phyloP scores from a whole-genome alignment of 2,113 vertebrate genomes.

The Chaetorhynchus papuensis region DNA sequence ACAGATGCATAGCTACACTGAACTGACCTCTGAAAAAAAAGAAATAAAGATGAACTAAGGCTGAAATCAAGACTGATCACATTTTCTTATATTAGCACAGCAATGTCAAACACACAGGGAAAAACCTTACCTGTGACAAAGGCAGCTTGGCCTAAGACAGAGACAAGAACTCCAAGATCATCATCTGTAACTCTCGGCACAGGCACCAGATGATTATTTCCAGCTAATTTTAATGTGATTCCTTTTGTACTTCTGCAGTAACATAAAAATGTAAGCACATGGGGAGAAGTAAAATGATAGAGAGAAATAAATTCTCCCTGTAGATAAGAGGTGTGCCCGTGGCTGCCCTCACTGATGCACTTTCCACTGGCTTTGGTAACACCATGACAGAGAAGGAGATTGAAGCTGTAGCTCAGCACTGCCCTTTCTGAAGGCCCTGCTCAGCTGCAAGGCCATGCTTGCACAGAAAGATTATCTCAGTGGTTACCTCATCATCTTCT shows the following conservation, averaged over 20 bases:
- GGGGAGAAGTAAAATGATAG: background rate
- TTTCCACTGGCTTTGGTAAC: background rate
- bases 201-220: slow-evolving; percentile 64
- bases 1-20: background rate
- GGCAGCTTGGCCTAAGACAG: slow-evolving; percentile 47
- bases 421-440: background rate
- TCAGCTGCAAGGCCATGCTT: background rate
- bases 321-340: background rate
- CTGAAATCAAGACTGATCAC: background rate
- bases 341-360: background rate
- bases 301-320: background rate
- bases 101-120: background rate
- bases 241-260: background rate
- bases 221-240: slow-evolving; percentile 73
- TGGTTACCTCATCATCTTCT: background rate
- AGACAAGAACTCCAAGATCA: slow-evolving; percentile 69
- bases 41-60: background rate
- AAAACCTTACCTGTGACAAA: slow-evolving; percentile 74
- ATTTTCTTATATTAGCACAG: background rate
- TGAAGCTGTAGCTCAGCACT: background rate
- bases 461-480: background rate
- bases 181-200: slow-evolving; percentile 70
- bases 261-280: background rate
- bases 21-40: background rate
- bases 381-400: accelerated